phyloP scores from a whole-genome alignment of 2,797 vertebrate species.

The Iguana delicatissima region DNA sequence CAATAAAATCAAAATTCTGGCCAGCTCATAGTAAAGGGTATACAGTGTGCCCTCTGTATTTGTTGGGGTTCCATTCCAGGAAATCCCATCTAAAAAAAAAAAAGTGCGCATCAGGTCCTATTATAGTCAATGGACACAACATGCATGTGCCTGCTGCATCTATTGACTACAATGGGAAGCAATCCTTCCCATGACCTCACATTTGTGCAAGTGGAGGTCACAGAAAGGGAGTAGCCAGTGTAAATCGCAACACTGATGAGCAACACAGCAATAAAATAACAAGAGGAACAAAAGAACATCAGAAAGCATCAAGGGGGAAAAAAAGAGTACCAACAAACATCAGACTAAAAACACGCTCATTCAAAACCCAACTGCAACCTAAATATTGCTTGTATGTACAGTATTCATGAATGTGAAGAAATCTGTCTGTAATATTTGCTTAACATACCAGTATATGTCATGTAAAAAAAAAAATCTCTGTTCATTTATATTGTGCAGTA shows the following conservation, averaged over 20 bases:
- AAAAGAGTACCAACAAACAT: neutral
- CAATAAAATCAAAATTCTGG: neutral
- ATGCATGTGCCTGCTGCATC: too few relatives aligned
- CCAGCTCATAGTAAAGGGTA: neutral
- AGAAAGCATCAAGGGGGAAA: neutral
- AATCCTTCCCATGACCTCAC: too few relatives aligned
- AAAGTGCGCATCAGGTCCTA: too few relatives aligned
- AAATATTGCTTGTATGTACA: neutral
- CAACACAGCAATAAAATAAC: neutral
- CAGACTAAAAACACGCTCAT: neutral
- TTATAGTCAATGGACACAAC: too few relatives aligned
- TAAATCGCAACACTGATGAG: neutral
- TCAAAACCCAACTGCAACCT: neutral
- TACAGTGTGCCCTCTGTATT: too few relatives aligned
- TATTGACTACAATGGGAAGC: too few relatives aligned
- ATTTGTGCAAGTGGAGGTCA: too few relatives aligned
- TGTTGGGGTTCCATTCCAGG: too few relatives aligned
- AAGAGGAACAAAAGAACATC: neutral
- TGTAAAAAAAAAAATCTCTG: slow-evolving; percentile 1
- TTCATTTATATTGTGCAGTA: neutral
- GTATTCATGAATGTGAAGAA: neutral
- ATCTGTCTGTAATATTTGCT: neutral
- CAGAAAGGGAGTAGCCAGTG: too few relatives aligned
- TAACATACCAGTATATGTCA: neutral
- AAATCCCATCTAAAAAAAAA: too few relatives aligned